A percentile compares a stretch with the other conserved stretches of the same genome.
Evolutionary conservation across 1,140 invertebrate genomes (phyloP).

Genomic region (Alviniconcha marisindica): DNA sequence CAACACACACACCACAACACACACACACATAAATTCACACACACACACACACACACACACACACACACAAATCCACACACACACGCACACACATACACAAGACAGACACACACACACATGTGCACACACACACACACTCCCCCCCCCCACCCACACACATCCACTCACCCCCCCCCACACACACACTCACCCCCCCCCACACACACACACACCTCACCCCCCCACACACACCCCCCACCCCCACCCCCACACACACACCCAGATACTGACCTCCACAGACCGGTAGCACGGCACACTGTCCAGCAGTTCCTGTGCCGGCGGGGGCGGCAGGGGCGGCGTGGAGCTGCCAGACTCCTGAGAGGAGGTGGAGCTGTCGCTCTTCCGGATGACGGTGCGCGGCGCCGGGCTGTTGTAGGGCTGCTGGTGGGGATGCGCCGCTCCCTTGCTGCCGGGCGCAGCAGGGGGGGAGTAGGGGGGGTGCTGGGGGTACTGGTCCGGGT

Average conservation of each 20-base stretch:
- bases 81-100: background rate
- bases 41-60: background rate
- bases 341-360: slow-evolving; percentile 34
- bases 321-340: slow-evolving; percentile 62
- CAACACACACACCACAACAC: too few species aligned
- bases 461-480: slow-evolving; percentile 6
- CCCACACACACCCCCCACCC: background rate
- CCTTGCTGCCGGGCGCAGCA: background rate
- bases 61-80: background rate
- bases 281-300: slow-evolving; percentile 66
- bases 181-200: background rate
- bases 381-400: slow-evolving; percentile 19
- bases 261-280: slow-evolving; percentile 50
- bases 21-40: too few species aligned
- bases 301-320: slow-evolving; percentile 70
- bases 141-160: too few species aligned
- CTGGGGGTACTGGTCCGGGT: background rate
- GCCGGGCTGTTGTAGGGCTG: background rate
- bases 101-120: slow-evolving; percentile 15
- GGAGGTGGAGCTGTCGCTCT: slow-evolving; percentile 47
- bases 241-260: background rate
- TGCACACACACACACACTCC: background rate
- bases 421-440: background rate
- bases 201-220: background rate
- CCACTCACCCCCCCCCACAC: too few species aligned